phyloP scores from a whole-genome alignment of 1,140 invertebrate genomes.

The Cyclargus thomasi region DNA sequence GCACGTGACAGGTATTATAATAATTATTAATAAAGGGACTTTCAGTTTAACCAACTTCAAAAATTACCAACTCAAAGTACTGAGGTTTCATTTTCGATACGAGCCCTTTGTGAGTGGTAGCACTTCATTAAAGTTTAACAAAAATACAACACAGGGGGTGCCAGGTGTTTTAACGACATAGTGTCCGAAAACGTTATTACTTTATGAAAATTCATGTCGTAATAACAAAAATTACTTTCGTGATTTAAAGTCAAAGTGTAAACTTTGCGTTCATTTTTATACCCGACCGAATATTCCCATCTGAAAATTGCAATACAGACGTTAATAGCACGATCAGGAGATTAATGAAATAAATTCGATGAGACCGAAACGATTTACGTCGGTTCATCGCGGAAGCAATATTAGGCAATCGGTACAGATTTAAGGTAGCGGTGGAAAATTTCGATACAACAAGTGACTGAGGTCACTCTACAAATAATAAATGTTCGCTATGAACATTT shows the following conservation, averaged over 20 bases:
- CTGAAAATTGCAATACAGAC: not conserved
- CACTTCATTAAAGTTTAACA: not conserved
- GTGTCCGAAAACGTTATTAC: not conserved
- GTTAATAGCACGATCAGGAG: not conserved
- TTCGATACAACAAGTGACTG: too few relatives aligned
- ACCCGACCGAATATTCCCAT: not conserved
- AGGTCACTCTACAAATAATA: too few relatives aligned
- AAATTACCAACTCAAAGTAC: too few relatives aligned
- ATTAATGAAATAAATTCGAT: too few relatives aligned
- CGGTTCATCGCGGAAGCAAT: too few relatives aligned
- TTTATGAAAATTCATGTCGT: not conserved
- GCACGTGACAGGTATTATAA: too few relatives aligned
- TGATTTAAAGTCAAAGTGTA: not conserved
- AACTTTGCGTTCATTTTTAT: not conserved
- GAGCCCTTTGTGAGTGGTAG: not conserved
- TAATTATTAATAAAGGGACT: too few relatives aligned
- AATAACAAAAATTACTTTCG: conserved; percentile 3
- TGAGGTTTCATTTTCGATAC: not conserved
- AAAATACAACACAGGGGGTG: not conserved
- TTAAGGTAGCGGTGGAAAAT: too few relatives aligned
- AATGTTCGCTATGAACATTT: not conserved
- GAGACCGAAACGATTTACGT: too few relatives aligned
- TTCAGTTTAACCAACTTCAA: too few relatives aligned
- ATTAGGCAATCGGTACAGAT: too few relatives aligned
- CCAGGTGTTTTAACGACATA: not conserved